Evolutionary conservation across 2,888 invertebrate species (phyloP).

Genomic region (Hanleya hanleyi): DNA sequence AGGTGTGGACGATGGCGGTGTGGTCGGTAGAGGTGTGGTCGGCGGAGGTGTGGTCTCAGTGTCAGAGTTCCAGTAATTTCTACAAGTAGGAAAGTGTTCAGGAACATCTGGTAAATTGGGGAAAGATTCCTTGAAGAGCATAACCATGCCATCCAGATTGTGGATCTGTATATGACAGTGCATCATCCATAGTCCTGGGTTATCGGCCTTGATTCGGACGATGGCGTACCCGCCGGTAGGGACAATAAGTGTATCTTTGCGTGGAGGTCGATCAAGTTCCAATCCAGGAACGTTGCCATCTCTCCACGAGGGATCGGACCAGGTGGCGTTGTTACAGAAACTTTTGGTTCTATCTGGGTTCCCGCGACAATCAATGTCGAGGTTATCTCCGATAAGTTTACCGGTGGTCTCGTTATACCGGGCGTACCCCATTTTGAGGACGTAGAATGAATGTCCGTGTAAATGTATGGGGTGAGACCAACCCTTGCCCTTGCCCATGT

Average conservation of each 20-base stretch:
- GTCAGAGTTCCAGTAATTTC: conserved; percentile 41
- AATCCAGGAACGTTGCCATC: conserved; percentile 53
- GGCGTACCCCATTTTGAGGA: conserved; percentile 60
- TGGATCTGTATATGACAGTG: conserved; percentile 68
- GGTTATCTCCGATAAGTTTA: conserved; percentile 40
- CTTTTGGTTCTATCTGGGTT: conserved; percentile 29
- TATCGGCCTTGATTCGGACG: conserved; percentile 61
- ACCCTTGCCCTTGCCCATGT: conserved; percentile 56
- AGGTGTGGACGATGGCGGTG: background rate
- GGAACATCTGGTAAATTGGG: conserved; percentile 45
- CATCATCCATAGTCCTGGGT: conserved; percentile 67
- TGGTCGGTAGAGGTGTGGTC: too few relatives aligned
- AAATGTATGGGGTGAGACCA: conserved; percentile 64
- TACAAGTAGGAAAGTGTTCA: conserved; percentile 52
- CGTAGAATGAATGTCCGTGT: conserved; percentile 67
- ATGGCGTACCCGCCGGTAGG: conserved; percentile 68
- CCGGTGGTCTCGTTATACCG: conserved; percentile 32
- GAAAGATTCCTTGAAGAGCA: conserved; percentile 60
- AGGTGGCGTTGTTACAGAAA: conserved; percentile 59
- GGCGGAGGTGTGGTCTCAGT: too few relatives aligned
- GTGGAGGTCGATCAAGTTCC: conserved; percentile 50
- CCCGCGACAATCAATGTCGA: conserved; percentile 48
- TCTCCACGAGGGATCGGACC: conserved; percentile 55
- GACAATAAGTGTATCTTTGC: conserved; percentile 67
- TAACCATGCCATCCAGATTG: conserved; percentile 62